Conservation (phyloP, 2,797 vertebrate genomes). For the Fundulus diaphanus region DNA sequence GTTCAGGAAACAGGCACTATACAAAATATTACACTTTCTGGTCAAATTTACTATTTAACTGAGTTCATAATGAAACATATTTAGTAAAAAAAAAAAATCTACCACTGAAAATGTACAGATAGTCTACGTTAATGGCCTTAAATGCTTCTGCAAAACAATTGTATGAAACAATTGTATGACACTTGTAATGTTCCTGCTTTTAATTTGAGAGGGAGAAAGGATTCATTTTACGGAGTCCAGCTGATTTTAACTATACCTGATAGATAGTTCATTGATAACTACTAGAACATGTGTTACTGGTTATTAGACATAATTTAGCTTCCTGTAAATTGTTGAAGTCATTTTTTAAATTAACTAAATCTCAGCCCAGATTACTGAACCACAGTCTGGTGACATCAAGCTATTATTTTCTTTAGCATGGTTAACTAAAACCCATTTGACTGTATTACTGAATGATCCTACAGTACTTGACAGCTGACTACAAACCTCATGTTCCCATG, state of each 20-base stretch:
- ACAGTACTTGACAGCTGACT: slow-evolving; percentile 66
- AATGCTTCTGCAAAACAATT: not conserved
- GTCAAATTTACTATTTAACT: not conserved
- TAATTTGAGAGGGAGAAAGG: not conserved
- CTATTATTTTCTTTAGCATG: not conserved
- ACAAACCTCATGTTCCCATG: slow-evolving; percentile 38
- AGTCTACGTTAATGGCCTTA: not conserved
- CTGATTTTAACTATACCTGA: not conserved
- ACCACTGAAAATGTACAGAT: not conserved
- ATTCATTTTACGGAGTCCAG: not conserved
- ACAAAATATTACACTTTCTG: not conserved
- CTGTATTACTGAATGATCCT: slow-evolving; percentile 59
- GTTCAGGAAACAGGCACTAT: not conserved
- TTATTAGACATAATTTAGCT: not conserved
- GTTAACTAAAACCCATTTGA: slow-evolving; percentile 44
- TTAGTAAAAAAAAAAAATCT: not conserved
- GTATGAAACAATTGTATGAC: not conserved
- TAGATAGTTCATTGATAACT: not conserved
- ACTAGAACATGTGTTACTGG: not conserved
- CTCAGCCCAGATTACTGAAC: slow-evolving; percentile 22
- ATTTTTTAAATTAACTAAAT: not conserved
- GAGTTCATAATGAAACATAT: not conserved
- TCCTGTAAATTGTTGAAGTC: not conserved
- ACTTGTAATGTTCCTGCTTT: not conserved
- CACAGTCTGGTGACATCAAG: slow-evolving; percentile 1